Base-by-base conservation (phyloP, 2,113 vertebrate genomes). In the Toxotes chatareus region DNA sequence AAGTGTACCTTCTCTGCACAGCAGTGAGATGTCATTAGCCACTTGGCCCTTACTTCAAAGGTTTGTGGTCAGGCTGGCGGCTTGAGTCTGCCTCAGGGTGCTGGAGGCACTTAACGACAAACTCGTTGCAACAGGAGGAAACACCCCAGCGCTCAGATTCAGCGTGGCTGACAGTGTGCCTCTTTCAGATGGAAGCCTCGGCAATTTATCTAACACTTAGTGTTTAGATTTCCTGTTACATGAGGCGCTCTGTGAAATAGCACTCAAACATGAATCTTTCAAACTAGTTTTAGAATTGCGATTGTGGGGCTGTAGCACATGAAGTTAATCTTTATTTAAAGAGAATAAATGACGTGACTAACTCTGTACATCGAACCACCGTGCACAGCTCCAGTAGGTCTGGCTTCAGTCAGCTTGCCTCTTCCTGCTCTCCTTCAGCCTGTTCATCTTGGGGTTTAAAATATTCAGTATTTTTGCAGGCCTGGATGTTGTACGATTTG, bases 391-490 rank as follows among this genome's bases (percentile, higher is more conserved):
- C 44, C 34, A 74, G 65, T 57, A 56, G 44, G 56, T 53, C 10
- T 4, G 23, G 59, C 73, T 68, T 65, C 79, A 85, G 86, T 76
- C 34, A 87, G 71, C 51, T 59, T 7, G 47, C 62, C 79, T 85
- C 51, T 77, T 49, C 73, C 63, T 87, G 65, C 86, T 87, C 82
- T 81, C 60, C 73, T 56, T 27, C 6, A 61, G 53, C 68, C 85
- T 86, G 47, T 76, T 92, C 88, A 73, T 90, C 73, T 34, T 7
- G 62, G 76, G 86, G 14, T 92, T 93, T 95, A 85, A 95, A 95
- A 95, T 94, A 94, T 95, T 95, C 85, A 94, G 86, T 82, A 55
- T 91, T 88, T 92, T 91, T 19, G 56, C 81, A 86, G 86, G 86
- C 74, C 70, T 73, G 83, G 63, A 84, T 82, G 83, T 85, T 88